Base-by-base conservation (phyloP, 1,140 invertebrate genomes). In the Sarcophaga bullata region DNA sequence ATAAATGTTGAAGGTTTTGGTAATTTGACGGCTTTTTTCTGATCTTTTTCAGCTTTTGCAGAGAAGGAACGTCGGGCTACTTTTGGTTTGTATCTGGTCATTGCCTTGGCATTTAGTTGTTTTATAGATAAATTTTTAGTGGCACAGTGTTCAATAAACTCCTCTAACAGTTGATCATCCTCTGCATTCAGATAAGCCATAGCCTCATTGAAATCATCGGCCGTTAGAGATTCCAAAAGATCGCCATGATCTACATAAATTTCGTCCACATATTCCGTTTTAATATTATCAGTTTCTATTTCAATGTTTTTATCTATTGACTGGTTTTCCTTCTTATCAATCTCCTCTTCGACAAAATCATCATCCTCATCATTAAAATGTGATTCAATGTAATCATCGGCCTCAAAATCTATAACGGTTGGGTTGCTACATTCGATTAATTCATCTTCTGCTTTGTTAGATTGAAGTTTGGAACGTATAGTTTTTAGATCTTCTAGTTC, bases 321-420 rank as follows among this genome's bases (percentile, higher is more conserved):
- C 50, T 49, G 47, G 19, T 68, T 58, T 54, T 48, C 54, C 0
- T 62, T 46, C 48, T 25, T 48, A 50, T 78, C 81, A 9, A 25
- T 48, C 6, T 54, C 17, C 1, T 82, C 73, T 48, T 80, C 81
- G 25, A 37, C 25, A 37, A 37, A 37, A 80, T 80, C 62, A 80
- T 48, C 83, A 0, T 85, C 83, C 8, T 85, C 83, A 9, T 86
- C 62, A n/a, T 82, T 73, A 2, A 76, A 75, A 46, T 80, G 58
- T 3, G 78, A 85, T 11, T 85, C 83, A 10, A 73, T 10, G 6
- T 75, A 48, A n/a, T 11, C n/a, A 52, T 72, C 8, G 50, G 13
- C 13, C 13, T 52, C 50, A 52, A 52, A 52, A 52, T 62, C 58
- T 62, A n/a, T n/a, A 37, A 37, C 25, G 25, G 25, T 37, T 37